phyloP scores from a whole-genome alignment of 2,888 invertebrate genomes.

The Incurvaria masculella region DNA sequence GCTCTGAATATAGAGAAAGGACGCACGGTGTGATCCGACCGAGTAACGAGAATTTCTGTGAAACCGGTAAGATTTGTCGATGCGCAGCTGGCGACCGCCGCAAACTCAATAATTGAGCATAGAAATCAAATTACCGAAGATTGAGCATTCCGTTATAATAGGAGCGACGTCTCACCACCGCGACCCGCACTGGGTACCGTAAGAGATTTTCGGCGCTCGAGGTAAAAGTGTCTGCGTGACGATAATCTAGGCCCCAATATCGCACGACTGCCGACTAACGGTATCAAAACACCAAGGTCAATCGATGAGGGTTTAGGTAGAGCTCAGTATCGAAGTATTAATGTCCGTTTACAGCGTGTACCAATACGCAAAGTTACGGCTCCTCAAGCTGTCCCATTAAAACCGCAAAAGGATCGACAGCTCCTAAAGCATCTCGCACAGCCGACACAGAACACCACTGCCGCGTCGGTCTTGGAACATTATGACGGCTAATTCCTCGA shows the following conservation, averaged over 20 bases:
- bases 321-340: too few relatives aligned
- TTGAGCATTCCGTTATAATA: slow-evolving; percentile 55
- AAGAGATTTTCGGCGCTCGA: neutral
- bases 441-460: neutral
- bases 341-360: too few relatives aligned
- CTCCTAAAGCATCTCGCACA: too few relatives aligned
- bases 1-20: too few relatives aligned
- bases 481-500: neutral
- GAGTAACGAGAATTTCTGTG: too few relatives aligned
- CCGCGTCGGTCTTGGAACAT: neutral
- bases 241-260: neutral
- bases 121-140: slow-evolving; percentile 57
- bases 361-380: too few relatives aligned
- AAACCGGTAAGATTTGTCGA: neutral
- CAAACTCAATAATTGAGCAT: slow-evolving; percentile 56
- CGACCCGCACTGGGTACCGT: neutral
- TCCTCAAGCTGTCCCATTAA: too few relatives aligned
- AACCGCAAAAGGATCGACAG: too few relatives aligned
- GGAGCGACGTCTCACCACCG: slow-evolving; percentile 44
- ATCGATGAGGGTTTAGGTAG: too few relatives aligned
- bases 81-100: slow-evolving; percentile 35
- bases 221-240: neutral
- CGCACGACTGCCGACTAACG: neutral
- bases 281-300: neutral
- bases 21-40: too few relatives aligned